Percentiles rank a stretch among this genome's conserved stretches.
These are phyloP conservation scores for Philotrypesis tridentata DNA, from an alignment of 1,140 invertebrate genomes.

Conservation along the genomic window DNA sequence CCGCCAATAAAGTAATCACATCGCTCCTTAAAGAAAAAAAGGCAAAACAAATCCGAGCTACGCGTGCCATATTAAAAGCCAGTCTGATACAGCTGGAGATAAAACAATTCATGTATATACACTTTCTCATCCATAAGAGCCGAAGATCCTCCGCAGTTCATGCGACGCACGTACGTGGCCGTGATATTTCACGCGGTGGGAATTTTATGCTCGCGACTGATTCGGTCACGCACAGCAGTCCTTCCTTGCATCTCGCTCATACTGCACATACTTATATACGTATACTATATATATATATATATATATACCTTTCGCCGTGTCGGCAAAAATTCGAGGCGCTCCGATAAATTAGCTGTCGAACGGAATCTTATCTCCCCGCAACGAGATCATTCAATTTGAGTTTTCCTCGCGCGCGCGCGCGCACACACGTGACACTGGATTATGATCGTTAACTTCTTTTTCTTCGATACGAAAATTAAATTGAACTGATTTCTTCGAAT, in stretches of 20 bases:
- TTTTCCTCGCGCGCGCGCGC: not conserved
- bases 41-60: not conserved
- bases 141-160: not conserved
- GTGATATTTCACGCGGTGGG: conserved; percentile 23
- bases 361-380: conserved; percentile 25
- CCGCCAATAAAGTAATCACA: not conserved
- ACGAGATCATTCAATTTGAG: not conserved
- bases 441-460: no score
- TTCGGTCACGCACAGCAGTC: not conserved
- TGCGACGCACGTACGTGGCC: conserved; percentile 26
- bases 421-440: not conserved
- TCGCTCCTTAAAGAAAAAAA: not conserved
- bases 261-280: no score
- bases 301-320: not conserved
- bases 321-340: not conserved
- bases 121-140: not conserved
- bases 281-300: not conserved
- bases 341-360: conserved; percentile 19
- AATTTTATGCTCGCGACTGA: conserved; percentile 14
- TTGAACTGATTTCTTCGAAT: no score
- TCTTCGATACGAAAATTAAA: no score
- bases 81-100: not conserved
- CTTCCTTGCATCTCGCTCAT: not conserved
- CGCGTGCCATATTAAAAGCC: not conserved
- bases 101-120: not conserved